Percentiles rank a stretch among this genome's conserved stretches.
Conservation (phyloP, 2,113 vertebrate species). For the Gopherus evgoodei region DNA sequence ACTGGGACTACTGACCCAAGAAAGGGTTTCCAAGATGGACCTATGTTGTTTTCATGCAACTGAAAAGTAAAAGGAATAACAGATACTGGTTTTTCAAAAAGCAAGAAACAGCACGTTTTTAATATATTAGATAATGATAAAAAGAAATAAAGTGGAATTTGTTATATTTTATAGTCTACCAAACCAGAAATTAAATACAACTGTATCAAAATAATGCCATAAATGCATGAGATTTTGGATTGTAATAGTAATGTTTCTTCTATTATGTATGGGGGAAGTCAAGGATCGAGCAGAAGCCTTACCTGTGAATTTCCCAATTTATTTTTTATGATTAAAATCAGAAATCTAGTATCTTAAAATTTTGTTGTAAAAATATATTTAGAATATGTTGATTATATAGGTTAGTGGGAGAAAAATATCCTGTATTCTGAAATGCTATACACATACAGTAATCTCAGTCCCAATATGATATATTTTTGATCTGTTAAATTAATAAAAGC, state of each 20-base stretch:
- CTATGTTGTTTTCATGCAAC: not conserved
- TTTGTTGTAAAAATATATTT: not conserved
- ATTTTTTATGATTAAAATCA: not conserved
- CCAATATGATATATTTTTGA: not conserved
- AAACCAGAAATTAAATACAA: not conserved
- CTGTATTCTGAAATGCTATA: not conserved
- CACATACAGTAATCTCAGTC: not conserved
- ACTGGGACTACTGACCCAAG: not conserved
- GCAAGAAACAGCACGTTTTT: not conserved
- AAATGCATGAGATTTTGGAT: rapidly evolving
- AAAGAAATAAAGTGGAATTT: not conserved
- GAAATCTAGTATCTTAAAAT: not conserved
- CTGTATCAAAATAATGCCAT: not conserved
- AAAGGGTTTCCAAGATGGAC: rapidly evolving
- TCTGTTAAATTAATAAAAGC: not conserved
- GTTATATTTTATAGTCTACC: too few relatives aligned
- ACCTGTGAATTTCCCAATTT: not conserved
- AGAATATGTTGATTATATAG: not conserved
- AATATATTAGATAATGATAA: not conserved
- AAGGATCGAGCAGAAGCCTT: not conserved
- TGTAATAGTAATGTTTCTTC: not conserved
- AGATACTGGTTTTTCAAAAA: not conserved
- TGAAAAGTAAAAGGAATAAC: rapidly evolving
- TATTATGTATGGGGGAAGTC: not conserved
- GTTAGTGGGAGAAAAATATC: not conserved